A percentile compares a stretch with the other conserved stretches of the same genome.
phyloP scores from a whole-genome alignment of 2,113 vertebrate species.

The Clinocottus analis region DNA sequence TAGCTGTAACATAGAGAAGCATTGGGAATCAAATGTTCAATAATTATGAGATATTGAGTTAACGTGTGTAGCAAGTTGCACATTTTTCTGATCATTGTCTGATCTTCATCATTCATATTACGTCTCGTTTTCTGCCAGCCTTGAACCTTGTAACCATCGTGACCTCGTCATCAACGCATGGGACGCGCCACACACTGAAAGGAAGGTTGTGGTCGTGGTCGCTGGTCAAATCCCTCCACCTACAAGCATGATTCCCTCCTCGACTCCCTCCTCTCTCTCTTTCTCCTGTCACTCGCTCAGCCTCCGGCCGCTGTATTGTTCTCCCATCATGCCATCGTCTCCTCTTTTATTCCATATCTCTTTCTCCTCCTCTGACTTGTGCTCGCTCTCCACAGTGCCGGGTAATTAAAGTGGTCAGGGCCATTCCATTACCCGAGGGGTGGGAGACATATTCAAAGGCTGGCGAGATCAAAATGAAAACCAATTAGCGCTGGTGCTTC shows the following conservation, averaged over 20 bases:
- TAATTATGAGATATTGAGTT: background rate
- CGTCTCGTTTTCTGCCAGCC: background rate
- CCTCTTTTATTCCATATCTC: constrained; percentile 33
- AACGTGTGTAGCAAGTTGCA: background rate
- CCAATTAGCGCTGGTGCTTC: constrained; percentile 72
- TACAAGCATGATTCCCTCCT: constrained; percentile 9
- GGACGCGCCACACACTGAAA: background rate
- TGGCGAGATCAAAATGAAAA: constrained; percentile 77
- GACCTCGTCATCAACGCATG: background rate
- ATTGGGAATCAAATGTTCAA: background rate
- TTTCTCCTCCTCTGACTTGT: constrained; percentile 8
- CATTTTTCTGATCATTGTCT: no score
- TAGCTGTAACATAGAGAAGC: background rate
- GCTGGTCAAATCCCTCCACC: constrained; percentile 9
- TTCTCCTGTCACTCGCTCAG: constrained; percentile 18
- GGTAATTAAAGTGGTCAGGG: constrained; percentile 73
- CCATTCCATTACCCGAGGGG: constrained; percentile 65
- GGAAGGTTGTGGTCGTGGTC: constrained; percentile 1
- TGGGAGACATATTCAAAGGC: constrained; percentile 72
- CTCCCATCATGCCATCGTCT: constrained; percentile 35
- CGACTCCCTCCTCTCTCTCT: constrained; percentile 16
- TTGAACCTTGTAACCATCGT: background rate
- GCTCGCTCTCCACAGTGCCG: constrained; percentile 37
- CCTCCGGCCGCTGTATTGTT: constrained; percentile 31
- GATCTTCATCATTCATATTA: background rate